Evolutionary conservation across 2,113 vertebrate genomes (phyloP).

Genomic region (Tetrao urogallus): DNA sequence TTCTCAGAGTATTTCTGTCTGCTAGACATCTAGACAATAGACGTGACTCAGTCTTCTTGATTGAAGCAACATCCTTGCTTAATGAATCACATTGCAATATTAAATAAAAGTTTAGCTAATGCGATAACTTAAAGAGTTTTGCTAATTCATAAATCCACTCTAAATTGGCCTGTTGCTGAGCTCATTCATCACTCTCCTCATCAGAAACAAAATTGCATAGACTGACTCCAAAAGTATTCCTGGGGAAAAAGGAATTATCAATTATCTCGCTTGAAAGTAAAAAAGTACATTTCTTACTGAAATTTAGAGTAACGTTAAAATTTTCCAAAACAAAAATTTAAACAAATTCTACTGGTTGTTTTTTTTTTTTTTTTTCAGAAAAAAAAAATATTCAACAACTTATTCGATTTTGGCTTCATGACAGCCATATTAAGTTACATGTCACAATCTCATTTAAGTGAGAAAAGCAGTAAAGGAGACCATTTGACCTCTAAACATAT

Average conservation of each 20-base stretch:
- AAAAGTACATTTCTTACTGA: not conserved
- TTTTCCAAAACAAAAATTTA: not conserved
- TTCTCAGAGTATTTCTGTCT: not conserved
- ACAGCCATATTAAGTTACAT: not conserved
- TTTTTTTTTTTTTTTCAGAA: not conserved
- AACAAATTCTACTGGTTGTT: not conserved
- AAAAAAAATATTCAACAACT: not conserved
- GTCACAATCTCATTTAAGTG: not conserved
- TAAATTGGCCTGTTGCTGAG: not conserved
- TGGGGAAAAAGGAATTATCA: not conserved
- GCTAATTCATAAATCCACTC: not conserved
- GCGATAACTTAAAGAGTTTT: not conserved
- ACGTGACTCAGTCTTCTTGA: not conserved
- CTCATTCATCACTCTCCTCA: not conserved
- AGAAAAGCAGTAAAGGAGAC: not conserved
- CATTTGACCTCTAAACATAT: not conserved
- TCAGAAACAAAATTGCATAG: not conserved
- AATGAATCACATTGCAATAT: not conserved
- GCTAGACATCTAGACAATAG: not conserved
- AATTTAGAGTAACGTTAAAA: not conserved
- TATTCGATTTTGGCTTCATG: not conserved
- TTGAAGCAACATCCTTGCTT: not conserved
- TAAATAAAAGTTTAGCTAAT: not conserved
- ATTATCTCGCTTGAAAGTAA: not conserved
- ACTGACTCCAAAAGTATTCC: not conserved